These are phyloP conservation scores for Ischnus inquisitorius DNA, from an alignment of 2,888 invertebrate species.

Conservation along the genomic window DNA sequence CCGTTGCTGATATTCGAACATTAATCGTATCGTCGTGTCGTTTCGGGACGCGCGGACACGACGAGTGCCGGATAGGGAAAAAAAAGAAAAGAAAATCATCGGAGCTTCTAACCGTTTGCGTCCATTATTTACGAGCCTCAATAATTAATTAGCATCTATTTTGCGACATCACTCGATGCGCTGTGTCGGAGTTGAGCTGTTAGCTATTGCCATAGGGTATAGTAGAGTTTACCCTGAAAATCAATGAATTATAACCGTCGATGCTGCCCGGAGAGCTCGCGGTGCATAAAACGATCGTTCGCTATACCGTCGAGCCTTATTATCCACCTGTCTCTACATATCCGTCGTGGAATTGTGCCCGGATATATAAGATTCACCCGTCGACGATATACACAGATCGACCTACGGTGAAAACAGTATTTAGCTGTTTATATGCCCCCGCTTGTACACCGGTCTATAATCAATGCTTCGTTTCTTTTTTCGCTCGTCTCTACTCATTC, in stretches of 20 bases:
- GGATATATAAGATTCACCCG: conserved; percentile 37
- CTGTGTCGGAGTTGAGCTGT: background rate
- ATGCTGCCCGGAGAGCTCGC: background rate
- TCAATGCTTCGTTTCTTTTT: conserved; percentile 62
- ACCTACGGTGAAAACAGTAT: conserved; percentile 38
- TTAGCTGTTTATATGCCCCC: conserved; percentile 38
- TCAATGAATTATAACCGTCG: conserved; percentile 29
- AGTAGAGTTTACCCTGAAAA: conserved; percentile 30
- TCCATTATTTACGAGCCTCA: no score
- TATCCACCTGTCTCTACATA: conserved; percentile 9
- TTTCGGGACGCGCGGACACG: background rate
- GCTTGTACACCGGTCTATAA: conserved; percentile 52
- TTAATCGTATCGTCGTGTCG: conserved; percentile 23
- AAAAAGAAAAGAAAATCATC: no score
- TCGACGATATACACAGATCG: conserved; percentile 36
- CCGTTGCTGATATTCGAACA: conserved; percentile 49
- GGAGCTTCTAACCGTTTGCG: no score
- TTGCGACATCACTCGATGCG: no score
- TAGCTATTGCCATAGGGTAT: background rate
- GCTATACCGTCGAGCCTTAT: background rate
- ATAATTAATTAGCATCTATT: no score
- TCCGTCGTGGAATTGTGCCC: background rate
- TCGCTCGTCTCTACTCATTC: conserved; percentile 52
- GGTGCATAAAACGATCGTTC: conserved; percentile 22
- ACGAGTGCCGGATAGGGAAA: conserved; percentile 18